Evolutionary conservation across 2,888 invertebrate genomes (phyloP), one percentile per base, ranked within the genome.

Genomic region (Orthosia gothica): DNA sequence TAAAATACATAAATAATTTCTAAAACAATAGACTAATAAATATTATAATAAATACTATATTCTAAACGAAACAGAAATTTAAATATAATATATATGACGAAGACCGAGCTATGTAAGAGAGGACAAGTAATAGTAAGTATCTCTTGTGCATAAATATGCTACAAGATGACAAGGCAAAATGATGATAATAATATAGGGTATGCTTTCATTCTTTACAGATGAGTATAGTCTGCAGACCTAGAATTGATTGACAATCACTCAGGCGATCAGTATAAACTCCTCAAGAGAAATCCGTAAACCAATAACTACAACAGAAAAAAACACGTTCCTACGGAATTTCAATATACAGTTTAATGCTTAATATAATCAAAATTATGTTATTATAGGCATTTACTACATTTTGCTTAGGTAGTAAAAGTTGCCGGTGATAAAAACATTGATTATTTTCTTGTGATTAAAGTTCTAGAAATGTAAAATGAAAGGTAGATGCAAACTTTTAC

Each of bases 351-450:
- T 52, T 49, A 65, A 13, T 23, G 5, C 5, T 23, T 18, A 74
- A 63, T 32, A n/a, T 26, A 67, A 55, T 18, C 47, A 66, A 26
- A 49, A 55, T 18, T 20, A 66, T 47, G 54, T 55, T 26, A 49
- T 26, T 16, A n/a, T 49, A 32, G 47, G 32, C 11, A 58, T 76
- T 52, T 13, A 64, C 20, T 59, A 18, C 72, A 64, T 47, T 50
- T 58, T 26, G 32, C 75, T 50, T 16, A 23, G 50, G 26, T 32
- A 59, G 13, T 58, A 58, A 74, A 47, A 50, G 50, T 52, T 64
- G 1, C 15, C 15, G n/a, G 52, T 47, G 16, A 74, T 64, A 58
- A 75, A 74, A 74, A 47, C 40, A 20, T 52, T 57, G 40, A 74
- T 63, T 74, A 57, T 50, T 58, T 64, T 74, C 45, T 57, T 20